Base-by-base conservation (phyloP, 2,797 vertebrate genomes). In the Danio aesculapii region DNA sequence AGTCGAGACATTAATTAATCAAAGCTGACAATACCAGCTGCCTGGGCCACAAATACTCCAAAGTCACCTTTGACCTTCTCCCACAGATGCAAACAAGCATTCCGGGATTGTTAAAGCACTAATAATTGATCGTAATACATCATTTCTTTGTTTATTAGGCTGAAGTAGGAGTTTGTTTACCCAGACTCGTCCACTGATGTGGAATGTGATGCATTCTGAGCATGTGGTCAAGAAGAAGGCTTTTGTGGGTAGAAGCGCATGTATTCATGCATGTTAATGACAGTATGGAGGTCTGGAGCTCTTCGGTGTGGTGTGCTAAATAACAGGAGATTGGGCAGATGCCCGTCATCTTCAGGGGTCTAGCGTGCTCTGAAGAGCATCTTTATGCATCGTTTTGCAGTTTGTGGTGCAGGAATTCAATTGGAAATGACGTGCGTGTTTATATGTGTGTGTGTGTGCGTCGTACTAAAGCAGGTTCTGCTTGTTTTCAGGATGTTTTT, bases 401-500 rank as follows among this genome's bases (percentile, higher is more conserved):
- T 58, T 62, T 17, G 57, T 41, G 52, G 16, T 59, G 44, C 50
- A 64, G 43, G 75, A 43, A 43, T 73, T 13, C 39, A 53, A 39
- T 49, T 71, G 50, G 59, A 72, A 70, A 49, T 76, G 43, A 62
- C 72, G 6, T 58, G 8, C 43, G 44, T 64, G 16, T 16, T 12
- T 66, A n/a, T 66, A 1, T 46, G 13, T 61, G 58, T n/a, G 21
- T n/a, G 21, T 21, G 7, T 69, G 63, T 30, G 55, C 8, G 43
- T 43, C 52, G 21, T 64, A 64, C 58, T 81, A 63, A 84, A 76
- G 66, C 52, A 3, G 64, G 17, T 57, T 75, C 17, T 84, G 70
- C 81, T 79, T 81, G 61, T 83, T 79, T 88, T 72, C 78, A 90
- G 88, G 86, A 88, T 90, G 88, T 90, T 87, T 84, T 88, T 90